Conservation (phyloP, 2,888 invertebrate species). For the Diplazon laetatorius region DNA sequence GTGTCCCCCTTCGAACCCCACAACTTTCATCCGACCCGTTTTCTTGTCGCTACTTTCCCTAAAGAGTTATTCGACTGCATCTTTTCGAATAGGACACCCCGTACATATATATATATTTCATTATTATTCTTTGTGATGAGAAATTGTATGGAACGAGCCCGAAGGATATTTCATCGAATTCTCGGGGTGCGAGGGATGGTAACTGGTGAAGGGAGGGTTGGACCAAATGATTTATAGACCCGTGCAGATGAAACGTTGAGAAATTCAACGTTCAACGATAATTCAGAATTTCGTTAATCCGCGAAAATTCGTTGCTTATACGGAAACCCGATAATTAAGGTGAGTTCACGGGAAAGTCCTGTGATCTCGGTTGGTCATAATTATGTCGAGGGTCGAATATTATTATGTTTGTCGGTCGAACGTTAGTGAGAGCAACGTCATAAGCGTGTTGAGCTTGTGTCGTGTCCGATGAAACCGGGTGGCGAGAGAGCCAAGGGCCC, state of each 20-base stretch:
- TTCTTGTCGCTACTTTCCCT: too few species aligned
- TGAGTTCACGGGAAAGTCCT: too few species aligned
- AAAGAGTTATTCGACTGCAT: too few species aligned
- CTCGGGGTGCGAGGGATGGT: not conserved
- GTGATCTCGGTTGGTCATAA: not conserved
- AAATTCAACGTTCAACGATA: too few species aligned
- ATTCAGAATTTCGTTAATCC: too few species aligned
- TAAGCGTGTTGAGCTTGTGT: not conserved
- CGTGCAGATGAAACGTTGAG: not conserved
- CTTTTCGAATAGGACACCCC: too few species aligned
- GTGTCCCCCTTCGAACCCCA: too few species aligned
- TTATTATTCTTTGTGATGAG: constrained; percentile 22
- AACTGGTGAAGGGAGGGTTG: too few species aligned
- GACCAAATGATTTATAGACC: not conserved
- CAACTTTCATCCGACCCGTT: too few species aligned
- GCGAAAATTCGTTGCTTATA: too few species aligned
- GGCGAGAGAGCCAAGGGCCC: constrained; percentile 53
- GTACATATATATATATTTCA: too few species aligned
- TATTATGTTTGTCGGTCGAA: constrained; percentile 1
- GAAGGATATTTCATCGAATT: constrained; percentile 28
- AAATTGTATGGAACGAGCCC: constrained; percentile 19
- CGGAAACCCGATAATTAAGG: too few species aligned
- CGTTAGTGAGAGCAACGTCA: not conserved
- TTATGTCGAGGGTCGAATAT: constrained; percentile 3
- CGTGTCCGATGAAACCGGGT: constrained; percentile 24